Evolutionary conservation across 2,888 invertebrate genomes (phyloP).

Genomic region (Heliconius erato): DNA sequence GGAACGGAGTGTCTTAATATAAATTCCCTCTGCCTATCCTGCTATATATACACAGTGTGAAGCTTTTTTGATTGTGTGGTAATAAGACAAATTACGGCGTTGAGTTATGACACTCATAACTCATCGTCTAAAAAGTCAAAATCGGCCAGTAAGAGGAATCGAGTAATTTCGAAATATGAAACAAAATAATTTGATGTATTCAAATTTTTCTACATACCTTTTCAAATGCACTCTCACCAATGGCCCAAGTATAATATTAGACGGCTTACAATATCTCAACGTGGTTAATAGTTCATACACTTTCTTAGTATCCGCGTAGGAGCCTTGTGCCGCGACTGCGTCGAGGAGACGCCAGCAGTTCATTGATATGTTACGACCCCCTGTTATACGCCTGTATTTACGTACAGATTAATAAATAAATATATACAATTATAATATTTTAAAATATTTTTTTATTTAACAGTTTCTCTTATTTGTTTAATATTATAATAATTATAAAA

Average conservation of each 20-base stretch:
- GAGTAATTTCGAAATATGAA: no score
- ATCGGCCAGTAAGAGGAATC: no score
- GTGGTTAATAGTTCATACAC: slow-evolving; percentile 82
- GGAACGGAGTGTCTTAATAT: no score
- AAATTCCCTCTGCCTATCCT: no score
- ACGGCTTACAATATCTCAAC: slow-evolving; percentile 84
- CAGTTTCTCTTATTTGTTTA: no score
- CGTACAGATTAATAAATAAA: neutral
- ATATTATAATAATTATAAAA: neutral
- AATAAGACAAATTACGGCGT: neutral
- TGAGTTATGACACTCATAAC: neutral
- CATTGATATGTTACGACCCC: slow-evolving; percentile 82
- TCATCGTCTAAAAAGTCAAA: no score
- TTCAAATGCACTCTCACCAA: slow-evolving; percentile 86
- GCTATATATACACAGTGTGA: neutral
- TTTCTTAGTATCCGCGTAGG: slow-evolving; percentile 72
- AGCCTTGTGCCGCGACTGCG: slow-evolving; percentile 76
- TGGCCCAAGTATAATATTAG: slow-evolving; percentile 87
- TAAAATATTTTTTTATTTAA: no score
- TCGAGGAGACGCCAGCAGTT: slow-evolving; percentile 88
- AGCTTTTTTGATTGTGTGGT: neutral
- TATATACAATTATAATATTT: neutral
- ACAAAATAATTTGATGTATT: neutral
- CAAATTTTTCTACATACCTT: slow-evolving; percentile 64
- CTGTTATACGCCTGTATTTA: slow-evolving; percentile 65